Evolutionary conservation across 1,140 invertebrate species (phyloP).

Genomic region (Anoplolepis gracilipes): DNA sequence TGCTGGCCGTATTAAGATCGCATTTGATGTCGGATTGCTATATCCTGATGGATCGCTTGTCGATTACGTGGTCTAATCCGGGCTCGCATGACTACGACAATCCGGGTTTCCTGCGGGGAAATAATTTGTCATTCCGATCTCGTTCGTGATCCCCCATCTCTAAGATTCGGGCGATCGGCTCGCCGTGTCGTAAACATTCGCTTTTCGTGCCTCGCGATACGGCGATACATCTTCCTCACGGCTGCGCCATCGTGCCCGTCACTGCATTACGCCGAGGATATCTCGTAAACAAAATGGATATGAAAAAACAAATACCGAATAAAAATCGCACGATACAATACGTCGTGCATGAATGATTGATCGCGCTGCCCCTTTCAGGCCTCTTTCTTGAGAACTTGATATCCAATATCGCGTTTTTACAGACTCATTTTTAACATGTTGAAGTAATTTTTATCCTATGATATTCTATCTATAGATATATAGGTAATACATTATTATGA

Average conservation of each 20-base stretch:
- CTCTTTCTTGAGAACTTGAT: conserved; percentile 42
- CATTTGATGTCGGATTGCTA: conserved; percentile 62
- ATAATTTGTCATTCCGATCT: conserved; percentile 73
- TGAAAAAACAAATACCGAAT: conserved; percentile 61
- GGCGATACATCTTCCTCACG: conserved; percentile 60
- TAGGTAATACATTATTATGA: conserved; percentile 3
- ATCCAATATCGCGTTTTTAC: conserved; percentile 35
- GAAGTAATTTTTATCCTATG: conserved; percentile 16
- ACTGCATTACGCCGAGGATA: conserved; percentile 34
- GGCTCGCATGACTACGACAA: conserved; percentile 67
- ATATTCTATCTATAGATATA: not conserved
- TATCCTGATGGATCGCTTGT: conserved; percentile 72
- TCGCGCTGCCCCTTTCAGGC: conserved; percentile 14
- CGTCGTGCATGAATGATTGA: conserved; percentile 50
- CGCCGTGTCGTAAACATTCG: conserved; percentile 26
- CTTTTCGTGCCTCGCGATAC: conserved; percentile 20
- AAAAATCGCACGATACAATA: conserved; percentile 45
- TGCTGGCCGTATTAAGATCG: conserved; percentile 74
- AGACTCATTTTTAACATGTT: conserved; percentile 45
- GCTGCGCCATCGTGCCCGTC: conserved; percentile 39
- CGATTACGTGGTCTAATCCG: conserved; percentile 71
- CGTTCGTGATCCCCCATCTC: conserved; percentile 24
- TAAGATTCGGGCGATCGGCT: conserved; percentile 54
- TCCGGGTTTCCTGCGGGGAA: conserved; percentile 49
- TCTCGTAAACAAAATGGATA: conserved; percentile 59